Evolutionary conservation across 2,888 invertebrate species (phyloP).

Genomic region (Glomeris marginata): DNA sequence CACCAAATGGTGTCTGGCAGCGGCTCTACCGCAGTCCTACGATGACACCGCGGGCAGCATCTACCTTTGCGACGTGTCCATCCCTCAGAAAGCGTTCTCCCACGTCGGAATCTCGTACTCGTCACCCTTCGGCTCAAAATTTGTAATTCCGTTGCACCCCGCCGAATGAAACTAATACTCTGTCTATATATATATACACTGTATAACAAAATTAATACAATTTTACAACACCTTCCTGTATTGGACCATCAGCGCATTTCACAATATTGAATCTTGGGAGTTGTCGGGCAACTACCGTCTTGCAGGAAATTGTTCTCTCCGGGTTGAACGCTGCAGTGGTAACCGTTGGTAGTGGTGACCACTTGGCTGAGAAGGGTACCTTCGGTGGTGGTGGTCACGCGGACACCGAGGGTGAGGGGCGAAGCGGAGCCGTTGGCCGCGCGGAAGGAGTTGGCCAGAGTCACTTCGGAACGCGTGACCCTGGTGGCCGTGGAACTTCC

Average conservation of each 20-base stretch:
- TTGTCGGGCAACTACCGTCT: no score
- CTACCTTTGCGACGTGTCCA: conserved; percentile 69
- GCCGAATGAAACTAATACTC: no score
- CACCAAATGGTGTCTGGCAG: conserved; percentile 50
- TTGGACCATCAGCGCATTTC: no score
- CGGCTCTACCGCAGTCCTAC: conserved; percentile 52
- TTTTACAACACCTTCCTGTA: no score
- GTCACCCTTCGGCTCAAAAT: conserved; percentile 71
- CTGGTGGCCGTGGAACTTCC: conserved; percentile 5
- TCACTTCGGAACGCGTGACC: no score
- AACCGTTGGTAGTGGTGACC: no score
- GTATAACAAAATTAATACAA: no score
- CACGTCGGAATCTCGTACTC: conserved; percentile 62
- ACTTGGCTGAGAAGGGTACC: conserved; percentile 10
- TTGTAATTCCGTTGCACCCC: conserved; percentile 51
- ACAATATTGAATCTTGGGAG: no score
- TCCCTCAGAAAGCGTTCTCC: conserved; percentile 58
- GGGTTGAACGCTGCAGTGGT: no score
- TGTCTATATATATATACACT: no score
- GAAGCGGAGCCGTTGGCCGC: background rate
- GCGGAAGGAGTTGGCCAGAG: conserved; percentile 9
- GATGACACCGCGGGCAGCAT: conserved; percentile 47
- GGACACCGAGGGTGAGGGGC: conserved; percentile 6
- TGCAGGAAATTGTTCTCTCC: no score
- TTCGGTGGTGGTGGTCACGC: conserved; percentile 11